These are phyloP conservation scores for Pomatostomus ruficeps DNA, from an alignment of 2,113 vertebrate species.

Conservation along the genomic window DNA sequence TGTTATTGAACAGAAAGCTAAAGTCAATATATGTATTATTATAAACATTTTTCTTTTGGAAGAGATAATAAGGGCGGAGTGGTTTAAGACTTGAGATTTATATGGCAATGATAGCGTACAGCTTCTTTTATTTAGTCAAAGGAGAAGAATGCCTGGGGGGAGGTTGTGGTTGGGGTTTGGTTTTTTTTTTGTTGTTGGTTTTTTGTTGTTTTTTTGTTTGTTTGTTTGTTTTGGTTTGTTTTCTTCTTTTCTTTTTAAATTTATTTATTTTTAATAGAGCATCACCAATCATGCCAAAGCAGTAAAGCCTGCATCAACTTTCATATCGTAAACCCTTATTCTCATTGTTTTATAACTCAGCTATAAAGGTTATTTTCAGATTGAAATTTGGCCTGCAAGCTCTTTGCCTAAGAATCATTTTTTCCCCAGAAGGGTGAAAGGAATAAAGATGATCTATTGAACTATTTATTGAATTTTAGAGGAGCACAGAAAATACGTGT, in stretches of 20 bases:
- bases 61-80: conserved; percentile 62
- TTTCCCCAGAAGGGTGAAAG: conserved; percentile 17
- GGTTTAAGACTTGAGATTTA: conserved; percentile 52
- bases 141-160: not conserved
- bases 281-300: not conserved
- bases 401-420: conserved; percentile 12
- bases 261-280: not conserved
- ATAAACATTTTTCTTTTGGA: conserved; percentile 75
- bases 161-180: not conserved
- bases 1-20: conserved; percentile 74
- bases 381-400: conserved; percentile 25
- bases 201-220: too few species aligned
- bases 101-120: not conserved
- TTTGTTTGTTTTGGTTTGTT: not conserved
- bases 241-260: not conserved
- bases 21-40: conserved; percentile 77
- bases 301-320: not conserved
- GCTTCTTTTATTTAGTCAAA: conserved; percentile 1
- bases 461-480: conserved; percentile 47
- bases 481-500: not conserved
- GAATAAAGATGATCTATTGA: conserved; percentile 52
- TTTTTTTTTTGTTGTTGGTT: too few species aligned
- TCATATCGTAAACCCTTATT: not conserved
- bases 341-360: conserved; percentile 18
- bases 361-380: conserved; percentile 45